Percentiles rank a stretch among this genome's conserved stretches.
phyloP scores from a whole-genome alignment of 2,797 vertebrate genomes.

The Toxotes lorentzi region DNA sequence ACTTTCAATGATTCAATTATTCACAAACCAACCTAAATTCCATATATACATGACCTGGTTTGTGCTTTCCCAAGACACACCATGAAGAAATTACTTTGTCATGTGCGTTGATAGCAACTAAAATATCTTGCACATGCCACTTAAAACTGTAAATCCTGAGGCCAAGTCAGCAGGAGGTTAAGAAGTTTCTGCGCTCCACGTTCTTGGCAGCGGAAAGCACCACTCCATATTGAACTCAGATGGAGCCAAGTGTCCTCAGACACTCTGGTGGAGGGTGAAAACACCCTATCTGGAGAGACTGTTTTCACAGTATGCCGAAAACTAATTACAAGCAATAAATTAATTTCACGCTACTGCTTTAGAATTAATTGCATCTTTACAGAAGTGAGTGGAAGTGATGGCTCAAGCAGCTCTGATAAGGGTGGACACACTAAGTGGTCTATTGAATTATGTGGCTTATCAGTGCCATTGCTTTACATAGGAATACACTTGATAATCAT shows the following conservation, averaged over 20 bases:
- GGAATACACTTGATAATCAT: conserved; percentile 55
- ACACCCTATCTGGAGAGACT: conserved; percentile 77
- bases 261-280: conserved; percentile 66
- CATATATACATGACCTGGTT: conserved; percentile 50
- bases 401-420: conserved; percentile 77
- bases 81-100: conserved; percentile 26
- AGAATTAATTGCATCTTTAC: conserved; percentile 85
- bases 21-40: conserved; percentile 41
- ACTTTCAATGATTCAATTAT: conserved; percentile 34
- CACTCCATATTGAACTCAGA: conserved; percentile 61
- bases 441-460: conserved; percentile 74
- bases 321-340: conserved; percentile 86
- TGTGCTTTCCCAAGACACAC: conserved; percentile 33
- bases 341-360: conserved; percentile 85
- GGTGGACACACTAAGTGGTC: conserved; percentile 71
- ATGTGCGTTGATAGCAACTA: conserved; percentile 16
- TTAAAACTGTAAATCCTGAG: conserved; percentile 45
- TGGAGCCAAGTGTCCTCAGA: conserved; percentile 72
- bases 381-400: conserved; percentile 78
- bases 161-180: conserved; percentile 60
- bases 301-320: conserved; percentile 84
- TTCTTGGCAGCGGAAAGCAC: conserved; percentile 63
- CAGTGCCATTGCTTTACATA: conserved; percentile 52
- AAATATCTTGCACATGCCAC: conserved; percentile 40
- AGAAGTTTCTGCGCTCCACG: conserved; percentile 40